Percentiles rank a stretch among this genome's conserved stretches.
phyloP scores from a whole-genome alignment of 2,113 vertebrate genomes.

The Seriola rivoliana region DNA sequence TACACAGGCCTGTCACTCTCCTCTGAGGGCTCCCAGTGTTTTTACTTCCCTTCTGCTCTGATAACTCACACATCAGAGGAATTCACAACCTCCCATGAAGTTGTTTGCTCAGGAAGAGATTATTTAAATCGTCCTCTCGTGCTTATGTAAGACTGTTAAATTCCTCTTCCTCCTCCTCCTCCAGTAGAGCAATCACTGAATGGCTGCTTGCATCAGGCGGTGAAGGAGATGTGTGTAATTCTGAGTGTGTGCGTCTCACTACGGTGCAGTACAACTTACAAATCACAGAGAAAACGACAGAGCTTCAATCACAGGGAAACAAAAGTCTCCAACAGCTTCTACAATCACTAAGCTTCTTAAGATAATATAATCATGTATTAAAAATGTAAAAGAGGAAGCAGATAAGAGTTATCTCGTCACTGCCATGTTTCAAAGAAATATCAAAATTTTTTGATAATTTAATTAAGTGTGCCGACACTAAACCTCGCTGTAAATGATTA shows the following conservation, averaged over 20 bases:
- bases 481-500: neutral
- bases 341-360: neutral
- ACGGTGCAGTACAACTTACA: neutral
- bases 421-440: neutral
- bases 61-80: slow-evolving; percentile 44
- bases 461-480: neutral
- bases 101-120: slow-evolving; percentile 42
- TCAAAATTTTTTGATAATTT: neutral
- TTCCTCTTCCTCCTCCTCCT: slow-evolving; percentile 46
- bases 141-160: slow-evolving; percentile 51
- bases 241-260: neutral
- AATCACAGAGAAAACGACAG: neutral
- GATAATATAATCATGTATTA: neutral
- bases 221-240: neutral
- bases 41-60: slow-evolving; percentile 16
- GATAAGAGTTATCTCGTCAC: neutral
- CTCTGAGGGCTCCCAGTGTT: slow-evolving; percentile 12
- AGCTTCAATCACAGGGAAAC: neutral
- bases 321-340: neutral
- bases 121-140: slow-evolving; percentile 50
- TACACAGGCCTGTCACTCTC: slow-evolving; percentile 4
- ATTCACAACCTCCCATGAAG: slow-evolving; percentile 51
- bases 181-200: slow-evolving; percentile 32
- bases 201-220: slow-evolving; percentile 45
- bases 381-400: neutral